phyloP scores from a whole-genome alignment of 2,888 invertebrate genomes.

The Tinea trinotella region DNA sequence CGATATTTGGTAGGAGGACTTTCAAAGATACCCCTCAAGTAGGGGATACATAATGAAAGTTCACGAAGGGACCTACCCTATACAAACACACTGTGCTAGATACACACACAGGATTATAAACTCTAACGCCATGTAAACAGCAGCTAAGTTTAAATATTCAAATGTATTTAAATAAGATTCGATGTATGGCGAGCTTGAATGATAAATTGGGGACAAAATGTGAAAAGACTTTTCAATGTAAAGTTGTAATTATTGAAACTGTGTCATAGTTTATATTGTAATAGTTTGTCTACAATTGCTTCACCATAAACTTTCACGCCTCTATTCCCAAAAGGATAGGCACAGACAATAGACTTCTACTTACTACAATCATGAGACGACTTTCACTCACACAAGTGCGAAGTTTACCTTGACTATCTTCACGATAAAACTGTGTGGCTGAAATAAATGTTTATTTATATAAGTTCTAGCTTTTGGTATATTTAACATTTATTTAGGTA shows the following conservation, averaged over 20 bases:
- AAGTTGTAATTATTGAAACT: neutral
- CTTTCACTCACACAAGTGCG: too few species aligned
- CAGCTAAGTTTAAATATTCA: too few species aligned
- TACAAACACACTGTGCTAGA: neutral
- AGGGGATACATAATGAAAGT: constrained; percentile 15
- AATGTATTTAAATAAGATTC: neutral
- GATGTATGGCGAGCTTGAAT: neutral
- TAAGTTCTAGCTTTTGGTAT: too few species aligned
- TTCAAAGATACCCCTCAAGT: constrained; percentile 15
- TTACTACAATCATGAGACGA: too few species aligned
- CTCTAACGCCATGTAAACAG: too few species aligned
- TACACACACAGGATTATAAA: neutral
- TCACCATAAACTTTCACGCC: too few species aligned
- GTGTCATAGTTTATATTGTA: neutral
- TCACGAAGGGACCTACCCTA: neutral
- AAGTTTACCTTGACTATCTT: too few species aligned
- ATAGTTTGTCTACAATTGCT: neutral
- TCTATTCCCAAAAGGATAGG: too few species aligned
- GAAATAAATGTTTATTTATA: too few species aligned
- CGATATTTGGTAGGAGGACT: constrained; percentile 11
- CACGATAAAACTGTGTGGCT: too few species aligned
- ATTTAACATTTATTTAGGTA: too few species aligned
- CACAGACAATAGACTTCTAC: too few species aligned
- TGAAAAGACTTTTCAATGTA: neutral
- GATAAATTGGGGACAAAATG: neutral